These are phyloP conservation scores for Epinotia brunnichana DNA, from an alignment of 2,888 invertebrate species.

Conservation along the genomic window DNA sequence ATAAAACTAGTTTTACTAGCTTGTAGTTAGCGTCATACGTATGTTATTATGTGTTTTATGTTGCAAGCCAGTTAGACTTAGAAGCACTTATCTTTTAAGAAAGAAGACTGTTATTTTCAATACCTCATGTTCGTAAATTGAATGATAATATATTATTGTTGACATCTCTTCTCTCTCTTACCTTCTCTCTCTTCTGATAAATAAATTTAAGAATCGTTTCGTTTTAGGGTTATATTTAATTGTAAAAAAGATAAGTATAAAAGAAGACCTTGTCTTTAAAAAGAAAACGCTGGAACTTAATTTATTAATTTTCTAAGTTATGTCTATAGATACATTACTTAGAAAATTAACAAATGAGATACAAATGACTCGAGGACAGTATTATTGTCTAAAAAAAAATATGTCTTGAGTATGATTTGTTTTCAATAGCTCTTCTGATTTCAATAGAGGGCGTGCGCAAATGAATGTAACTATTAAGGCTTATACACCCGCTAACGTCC, in stretches of 20 bases:
- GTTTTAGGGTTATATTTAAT: no score
- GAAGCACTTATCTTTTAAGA: neutral
- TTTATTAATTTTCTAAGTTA: neutral
- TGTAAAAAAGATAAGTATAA: no score
- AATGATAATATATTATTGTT: no score
- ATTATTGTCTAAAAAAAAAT: neutral
- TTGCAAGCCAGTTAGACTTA: neutral
- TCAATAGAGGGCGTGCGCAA: slow-evolving; percentile 16
- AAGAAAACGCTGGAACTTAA: neutral
- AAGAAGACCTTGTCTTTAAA: neutral
- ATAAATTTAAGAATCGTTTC: no score
- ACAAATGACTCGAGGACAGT: neutral
- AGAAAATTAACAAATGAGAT: no score
- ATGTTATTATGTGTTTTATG: neutral
- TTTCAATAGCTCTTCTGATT: slow-evolving; percentile 22
- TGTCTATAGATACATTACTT: no score
- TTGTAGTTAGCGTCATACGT: neutral
- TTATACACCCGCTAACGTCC: no score
- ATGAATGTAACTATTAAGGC: slow-evolving; percentile 6
- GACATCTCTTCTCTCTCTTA: no score
- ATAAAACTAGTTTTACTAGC: neutral
- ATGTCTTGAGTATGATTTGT: slow-evolving; percentile 20
- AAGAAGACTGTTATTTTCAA: neutral
- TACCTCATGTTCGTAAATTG: neutral
- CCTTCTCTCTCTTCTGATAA: no score